Base-by-base conservation (phyloP, 2,888 invertebrate species). In the Sinhomidia bicolor region DNA sequence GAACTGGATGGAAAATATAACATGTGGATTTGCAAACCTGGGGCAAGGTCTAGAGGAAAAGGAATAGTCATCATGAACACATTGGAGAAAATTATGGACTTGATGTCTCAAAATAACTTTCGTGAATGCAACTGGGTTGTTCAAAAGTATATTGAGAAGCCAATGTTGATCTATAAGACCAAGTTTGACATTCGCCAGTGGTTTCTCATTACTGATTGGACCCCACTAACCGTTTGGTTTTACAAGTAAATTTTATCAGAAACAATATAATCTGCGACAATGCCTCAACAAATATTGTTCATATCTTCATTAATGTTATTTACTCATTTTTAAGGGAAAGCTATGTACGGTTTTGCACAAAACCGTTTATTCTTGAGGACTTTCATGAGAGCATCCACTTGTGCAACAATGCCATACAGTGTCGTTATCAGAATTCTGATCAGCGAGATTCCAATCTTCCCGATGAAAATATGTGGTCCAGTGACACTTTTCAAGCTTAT, bases 121-220 rank as follows among this genome's bases (percentile, higher is more conserved):
- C 93, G 92, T 93, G 95, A 97, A 94, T 89, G 93, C 92, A 92
- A 94, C 93, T 98, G 96, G 93, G 98, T 99, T 76, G 97, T 98
- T 12, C 98, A 99, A 93, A 99, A 99, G 94, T 99, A 99, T 93
- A 98, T 99, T 92, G 98, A 98, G 94, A 95, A 96, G 89, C 98
- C 98, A 0, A 94, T 98, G 81, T 95, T 98, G 71, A 96, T 98
- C 91, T 96, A 98, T 94, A 95, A 97, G 93, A 98, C 98, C 0
- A 98, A 98, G 94, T 98, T 98, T 93, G 98, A 98, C 94, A 98
- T 98, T 92, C 95, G 98, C 5, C 98, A 98, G 94, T 98, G 98
- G 98, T 98, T 98, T 94, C 94, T 98, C 90, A 96, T 98, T 32
- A 98, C 98, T 0, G 97, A 96, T 93, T 97, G 97, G 93, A 97